Percentiles rank a stretch among this genome's conserved stretches.
Evolutionary conservation across 2,797 vertebrate species (phyloP).

Genomic region (Taeniopygia guttata): DNA sequence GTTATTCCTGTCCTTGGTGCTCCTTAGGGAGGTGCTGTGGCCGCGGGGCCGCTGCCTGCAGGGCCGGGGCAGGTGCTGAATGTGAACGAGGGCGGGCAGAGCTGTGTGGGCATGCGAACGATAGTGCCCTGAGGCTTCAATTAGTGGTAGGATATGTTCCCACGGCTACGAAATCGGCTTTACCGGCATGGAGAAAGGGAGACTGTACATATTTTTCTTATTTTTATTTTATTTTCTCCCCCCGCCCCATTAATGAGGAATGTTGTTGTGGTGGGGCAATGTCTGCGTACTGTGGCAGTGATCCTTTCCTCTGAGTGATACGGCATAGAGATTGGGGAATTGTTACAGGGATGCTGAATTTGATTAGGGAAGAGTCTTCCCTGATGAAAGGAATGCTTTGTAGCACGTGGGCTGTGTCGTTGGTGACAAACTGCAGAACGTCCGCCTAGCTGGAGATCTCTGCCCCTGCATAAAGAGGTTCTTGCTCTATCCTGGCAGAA

Average conservation of each 20-base stretch:
- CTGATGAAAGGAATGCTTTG: not conserved
- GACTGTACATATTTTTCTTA: too few relatives aligned
- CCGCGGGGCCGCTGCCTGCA: not conserved
- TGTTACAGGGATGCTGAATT: not conserved
- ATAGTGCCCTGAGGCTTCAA: constrained; percentile 6
- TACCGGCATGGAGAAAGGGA: fast-evolving
- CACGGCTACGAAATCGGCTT: fast-evolving
- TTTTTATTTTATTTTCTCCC: too few relatives aligned
- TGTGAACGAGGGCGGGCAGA: constrained; percentile 28
- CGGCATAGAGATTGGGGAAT: fast-evolving
- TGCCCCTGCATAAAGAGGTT: not conserved
- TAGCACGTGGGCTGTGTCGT: not conserved
- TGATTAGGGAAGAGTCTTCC: not conserved
- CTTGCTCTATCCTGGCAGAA: not conserved
- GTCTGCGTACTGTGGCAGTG: not conserved
- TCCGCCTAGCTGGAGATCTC: not conserved
- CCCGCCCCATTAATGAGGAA: too few relatives aligned
- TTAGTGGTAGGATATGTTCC: not conserved
- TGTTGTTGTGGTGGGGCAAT: not conserved
- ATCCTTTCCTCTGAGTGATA: not conserved
- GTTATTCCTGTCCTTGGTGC: too few relatives aligned
- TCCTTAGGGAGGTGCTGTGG: not conserved
- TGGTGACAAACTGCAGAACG: not conserved
- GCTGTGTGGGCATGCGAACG: constrained; percentile 8
- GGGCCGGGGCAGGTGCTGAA: not conserved